A percentile compares a stretch with the other conserved stretches of the same genome.
phyloP scores from a whole-genome alignment of 2,113 vertebrate genomes.

The Engystomops pustulosus region DNA sequence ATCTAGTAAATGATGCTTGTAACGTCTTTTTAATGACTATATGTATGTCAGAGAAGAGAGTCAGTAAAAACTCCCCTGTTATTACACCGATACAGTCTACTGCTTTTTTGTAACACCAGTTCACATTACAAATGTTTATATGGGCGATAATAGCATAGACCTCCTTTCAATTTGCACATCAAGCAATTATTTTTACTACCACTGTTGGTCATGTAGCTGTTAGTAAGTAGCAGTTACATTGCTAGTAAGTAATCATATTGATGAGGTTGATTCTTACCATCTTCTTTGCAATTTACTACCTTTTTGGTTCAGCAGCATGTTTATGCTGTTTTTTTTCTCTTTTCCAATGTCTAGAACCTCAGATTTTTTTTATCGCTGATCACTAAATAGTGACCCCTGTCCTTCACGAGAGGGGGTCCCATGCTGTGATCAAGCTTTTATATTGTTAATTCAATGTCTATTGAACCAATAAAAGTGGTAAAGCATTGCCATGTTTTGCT shows the following conservation, averaged over 20 bases:
- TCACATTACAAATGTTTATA: background rate
- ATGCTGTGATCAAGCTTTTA: too few species aligned
- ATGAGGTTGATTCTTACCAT: background rate
- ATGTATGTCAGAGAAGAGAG: background rate
- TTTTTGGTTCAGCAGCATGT: too few species aligned
- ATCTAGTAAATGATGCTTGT: constrained; percentile 50
- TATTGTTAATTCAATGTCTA: too few species aligned
- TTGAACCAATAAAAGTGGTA: too few species aligned
- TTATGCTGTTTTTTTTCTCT: too few species aligned
- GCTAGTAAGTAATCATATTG: background rate
- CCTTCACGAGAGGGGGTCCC: too few species aligned
- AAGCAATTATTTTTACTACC: background rate
- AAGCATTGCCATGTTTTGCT: too few species aligned
- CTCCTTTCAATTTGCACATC: background rate
- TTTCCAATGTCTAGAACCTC: too few species aligned
- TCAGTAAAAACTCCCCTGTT: background rate
- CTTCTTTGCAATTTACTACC: background rate
- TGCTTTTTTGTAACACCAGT: background rate
- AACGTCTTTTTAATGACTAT: constrained; percentile 53
- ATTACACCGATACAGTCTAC: background rate
- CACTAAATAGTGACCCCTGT: too few species aligned
- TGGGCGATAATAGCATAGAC: background rate
- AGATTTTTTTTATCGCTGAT: too few species aligned
- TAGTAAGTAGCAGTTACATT: background rate
- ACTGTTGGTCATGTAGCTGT: background rate